phyloP scores from a whole-genome alignment of 2,888 invertebrate genomes.

The Drosophila kambysellisi region DNA sequence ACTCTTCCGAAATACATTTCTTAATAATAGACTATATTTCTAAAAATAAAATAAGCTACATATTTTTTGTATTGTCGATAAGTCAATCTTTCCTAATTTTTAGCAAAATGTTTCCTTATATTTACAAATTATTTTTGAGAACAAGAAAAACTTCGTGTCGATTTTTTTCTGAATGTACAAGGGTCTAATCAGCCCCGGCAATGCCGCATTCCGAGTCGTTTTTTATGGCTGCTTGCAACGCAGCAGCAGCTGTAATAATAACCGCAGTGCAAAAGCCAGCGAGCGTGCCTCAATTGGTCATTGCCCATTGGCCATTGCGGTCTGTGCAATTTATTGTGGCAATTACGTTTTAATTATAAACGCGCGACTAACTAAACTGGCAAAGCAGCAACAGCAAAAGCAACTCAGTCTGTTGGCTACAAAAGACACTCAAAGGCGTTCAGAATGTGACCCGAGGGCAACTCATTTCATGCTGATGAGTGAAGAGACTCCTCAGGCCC shows the following conservation, averaged over 20 bases:
- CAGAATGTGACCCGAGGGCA: constrained; percentile 13
- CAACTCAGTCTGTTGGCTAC: not conserved
- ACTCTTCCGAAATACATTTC: no score
- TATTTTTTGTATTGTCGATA: no score
- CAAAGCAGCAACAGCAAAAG: constrained; percentile 33
- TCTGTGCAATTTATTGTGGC: constrained; percentile 74
- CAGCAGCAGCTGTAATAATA: constrained; percentile 61
- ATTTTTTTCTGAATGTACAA: not conserved
- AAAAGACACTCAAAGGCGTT: constrained; percentile 1
- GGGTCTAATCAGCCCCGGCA: constrained; percentile 16
- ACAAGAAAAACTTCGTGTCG: not conserved
- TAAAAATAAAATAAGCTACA: no score
- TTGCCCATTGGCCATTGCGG: constrained; percentile 60
- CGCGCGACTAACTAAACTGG: constrained; percentile 62
- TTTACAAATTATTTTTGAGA: not conserved
- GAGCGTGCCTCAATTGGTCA: constrained; percentile 40
- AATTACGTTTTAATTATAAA: constrained; percentile 79
- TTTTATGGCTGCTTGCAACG: constrained; percentile 65
- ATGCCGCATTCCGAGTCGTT: constrained; percentile 33
- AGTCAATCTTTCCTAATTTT: no score
- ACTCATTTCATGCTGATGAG: constrained; percentile 18
- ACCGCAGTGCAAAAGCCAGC: constrained; percentile 44
- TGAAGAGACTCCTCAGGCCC: constrained; percentile 7
- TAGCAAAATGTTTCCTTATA: not conserved
- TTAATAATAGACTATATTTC: no score